A percentile compares a stretch with the other conserved stretches of the same genome.
phyloP scores from a whole-genome alignment of 2,888 invertebrate genomes.

The Drosophila yooni region DNA sequence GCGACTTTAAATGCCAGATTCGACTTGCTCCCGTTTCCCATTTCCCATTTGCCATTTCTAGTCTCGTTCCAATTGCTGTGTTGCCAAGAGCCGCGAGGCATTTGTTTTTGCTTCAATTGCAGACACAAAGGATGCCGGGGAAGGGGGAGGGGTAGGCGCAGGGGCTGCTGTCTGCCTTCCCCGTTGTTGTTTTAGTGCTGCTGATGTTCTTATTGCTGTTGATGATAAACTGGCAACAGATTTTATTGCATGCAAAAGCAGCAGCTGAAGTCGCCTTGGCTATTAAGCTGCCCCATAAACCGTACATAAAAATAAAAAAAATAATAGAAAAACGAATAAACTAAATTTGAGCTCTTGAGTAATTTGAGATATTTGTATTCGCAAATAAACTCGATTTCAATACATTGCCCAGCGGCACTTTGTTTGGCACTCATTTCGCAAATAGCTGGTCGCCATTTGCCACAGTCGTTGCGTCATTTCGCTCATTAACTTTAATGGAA shows the following conservation, averaged over 20 bases:
- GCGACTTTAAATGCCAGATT: conserved; percentile 54
- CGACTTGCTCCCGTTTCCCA: conserved; percentile 22
- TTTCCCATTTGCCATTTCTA: conserved; percentile 46
- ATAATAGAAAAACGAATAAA: not conserved
- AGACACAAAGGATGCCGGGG: conserved; percentile 28
- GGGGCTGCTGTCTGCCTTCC: conserved; percentile 2
- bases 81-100: conserved; percentile 60
- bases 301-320: conserved; percentile 21
- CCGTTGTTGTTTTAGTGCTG: conserved; percentile 27
- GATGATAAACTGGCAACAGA: conserved; percentile 59
- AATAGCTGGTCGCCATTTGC: conserved; percentile 45
- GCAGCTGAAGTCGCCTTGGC: conserved; percentile 43
- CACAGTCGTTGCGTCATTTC: conserved; percentile 22
- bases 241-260: conserved; percentile 17
- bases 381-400: conserved; percentile 40
- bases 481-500: conserved; percentile 59
- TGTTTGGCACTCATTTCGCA: conserved; percentile 34
- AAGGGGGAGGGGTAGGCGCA: not conserved
- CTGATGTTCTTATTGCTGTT: conserved; percentile 34
- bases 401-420: conserved; percentile 34
- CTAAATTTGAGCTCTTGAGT: conserved; percentile 22
- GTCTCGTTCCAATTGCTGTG: conserved; percentile 47
- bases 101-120: conserved; percentile 64
- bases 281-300: conserved; percentile 56
- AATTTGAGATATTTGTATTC: conserved; percentile 44